phyloP scores from a whole-genome alignment of 2,888 invertebrate species.

The Drosophila mercatorum region DNA sequence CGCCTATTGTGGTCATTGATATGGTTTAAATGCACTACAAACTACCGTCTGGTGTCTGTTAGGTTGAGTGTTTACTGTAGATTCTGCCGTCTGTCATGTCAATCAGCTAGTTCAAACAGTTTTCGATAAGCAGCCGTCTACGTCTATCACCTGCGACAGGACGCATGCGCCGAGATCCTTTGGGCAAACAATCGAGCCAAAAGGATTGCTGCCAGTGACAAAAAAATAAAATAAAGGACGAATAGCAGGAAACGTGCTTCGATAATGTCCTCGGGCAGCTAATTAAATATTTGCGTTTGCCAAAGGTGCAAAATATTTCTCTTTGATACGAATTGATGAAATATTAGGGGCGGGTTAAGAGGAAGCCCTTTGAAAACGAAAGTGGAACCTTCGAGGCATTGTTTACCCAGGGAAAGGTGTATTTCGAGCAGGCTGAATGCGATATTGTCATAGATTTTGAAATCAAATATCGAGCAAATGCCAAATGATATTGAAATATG shows the following conservation, averaged over 20 bases:
- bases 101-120: constrained; percentile 57
- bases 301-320: constrained; percentile 67
- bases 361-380: constrained; percentile 49
- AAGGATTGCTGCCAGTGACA: constrained; percentile 63
- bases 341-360: constrained; percentile 67
- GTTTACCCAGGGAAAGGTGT: constrained; percentile 60
- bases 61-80: constrained; percentile 8
- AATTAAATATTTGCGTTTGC: constrained; percentile 72
- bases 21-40: constrained; percentile 24
- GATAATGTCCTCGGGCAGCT: constrained; percentile 60
- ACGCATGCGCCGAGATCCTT: constrained; percentile 67
- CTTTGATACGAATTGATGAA: constrained; percentile 60
- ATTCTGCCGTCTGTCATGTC: constrained; percentile 46
- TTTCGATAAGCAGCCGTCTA: constrained; percentile 71
- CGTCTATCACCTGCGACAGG: constrained; percentile 73
- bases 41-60: constrained; percentile 36
- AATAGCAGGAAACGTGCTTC: constrained; percentile 52
- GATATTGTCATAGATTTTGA: constrained; percentile 38
- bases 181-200: constrained; percentile 61
- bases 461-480: constrained; percentile 11
- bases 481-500: constrained; percentile 19
- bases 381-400: constrained; percentile 27
- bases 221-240: background rate
- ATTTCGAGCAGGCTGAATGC: constrained; percentile 20
- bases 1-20: constrained; percentile 24